These are phyloP conservation scores for Cecropterus lyciades DNA, from an alignment of 1,140 invertebrate genomes.

Conservation along the genomic window DNA sequence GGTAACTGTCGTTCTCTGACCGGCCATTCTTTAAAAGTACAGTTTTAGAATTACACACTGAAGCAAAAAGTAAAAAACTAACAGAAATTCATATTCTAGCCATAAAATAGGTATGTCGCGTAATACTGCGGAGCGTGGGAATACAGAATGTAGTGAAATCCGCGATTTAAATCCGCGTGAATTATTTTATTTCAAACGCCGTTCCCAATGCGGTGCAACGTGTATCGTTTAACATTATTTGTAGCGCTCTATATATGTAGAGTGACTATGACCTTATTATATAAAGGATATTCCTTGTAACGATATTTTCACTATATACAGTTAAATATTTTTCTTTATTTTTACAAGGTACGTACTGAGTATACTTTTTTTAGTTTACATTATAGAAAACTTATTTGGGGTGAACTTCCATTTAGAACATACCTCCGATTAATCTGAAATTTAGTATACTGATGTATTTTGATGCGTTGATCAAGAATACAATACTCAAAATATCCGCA, in stretches of 20 bases:
- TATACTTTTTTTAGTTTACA: no score
- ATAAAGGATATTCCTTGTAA: neutral
- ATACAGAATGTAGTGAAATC: neutral
- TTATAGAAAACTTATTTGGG: no score
- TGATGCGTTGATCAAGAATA: no score
- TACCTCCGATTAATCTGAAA: no score
- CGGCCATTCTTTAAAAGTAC: no score
- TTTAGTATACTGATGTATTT: no score
- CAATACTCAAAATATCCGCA: no score
- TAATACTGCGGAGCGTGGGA: slow-evolving; percentile 3
- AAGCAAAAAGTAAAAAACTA: neutral
- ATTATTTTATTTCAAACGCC: slow-evolving; percentile 15
- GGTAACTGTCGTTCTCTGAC: no score
- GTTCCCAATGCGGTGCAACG: neutral
- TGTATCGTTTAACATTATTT: neutral
- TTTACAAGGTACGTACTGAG: no score
- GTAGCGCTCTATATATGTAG: neutral
- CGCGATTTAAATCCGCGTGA: slow-evolving; percentile 13
- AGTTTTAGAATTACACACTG: neutral
- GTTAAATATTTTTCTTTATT: no score
- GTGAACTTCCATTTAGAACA: no score
- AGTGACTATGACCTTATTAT: neutral
- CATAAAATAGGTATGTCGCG: neutral
- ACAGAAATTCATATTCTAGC: slow-evolving; percentile 8
- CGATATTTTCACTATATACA: no score